Base-by-base conservation (phyloP, 2,888 invertebrate genomes). In the Actias luna region DNA sequence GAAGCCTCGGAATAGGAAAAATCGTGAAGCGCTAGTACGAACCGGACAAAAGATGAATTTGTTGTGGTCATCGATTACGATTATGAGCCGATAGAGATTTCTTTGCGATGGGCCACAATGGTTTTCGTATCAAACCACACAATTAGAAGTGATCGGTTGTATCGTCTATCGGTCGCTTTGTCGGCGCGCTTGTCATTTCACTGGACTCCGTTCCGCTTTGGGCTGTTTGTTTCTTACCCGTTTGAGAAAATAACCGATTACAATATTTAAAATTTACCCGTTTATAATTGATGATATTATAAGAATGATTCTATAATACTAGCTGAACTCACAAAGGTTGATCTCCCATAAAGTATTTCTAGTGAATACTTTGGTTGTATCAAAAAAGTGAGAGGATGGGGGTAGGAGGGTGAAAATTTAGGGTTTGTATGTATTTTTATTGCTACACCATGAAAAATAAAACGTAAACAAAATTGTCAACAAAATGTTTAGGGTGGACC, bases 51-150 rank as follows among this genome's bases (percentile, higher is more conserved):
- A 63, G 64, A 66, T 64, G 63, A 66, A 63, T 63, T 64, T 63
- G 67, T 63, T 63, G 59, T 63, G 59, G 42, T 58, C 62, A 46
- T 62, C 58, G 62, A 42, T 57, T 62, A 57, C 59, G 55, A 63
- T 59, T 63, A 59, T 82, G 78, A 50, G 82, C 78, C 80, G 88
- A 88, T 88, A 85, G 85, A 89, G 87, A 85, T 88, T 88, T 87
- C 83, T 82, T 82, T 80, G 82, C 79, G 82, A 78, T 76, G 46
- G 25, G 46, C 84, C 87, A 92, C 92, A 92, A 91, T 87, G 88
- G 85, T 89, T 91, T 90, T 89, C 82, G 88, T 89, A 91, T 92
- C 92, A 87, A 89, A 89, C 89, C 92, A 87, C 87, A 92, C 92
- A 92, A 92, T 92, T 92, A 92, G 86, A 89, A 86, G 79, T 86